A percentile compares a stretch with the other conserved stretches of the same genome.
Evolutionary conservation across 2,113 vertebrate genomes (phyloP).

Genomic region (Talpa occidentalis): DNA sequence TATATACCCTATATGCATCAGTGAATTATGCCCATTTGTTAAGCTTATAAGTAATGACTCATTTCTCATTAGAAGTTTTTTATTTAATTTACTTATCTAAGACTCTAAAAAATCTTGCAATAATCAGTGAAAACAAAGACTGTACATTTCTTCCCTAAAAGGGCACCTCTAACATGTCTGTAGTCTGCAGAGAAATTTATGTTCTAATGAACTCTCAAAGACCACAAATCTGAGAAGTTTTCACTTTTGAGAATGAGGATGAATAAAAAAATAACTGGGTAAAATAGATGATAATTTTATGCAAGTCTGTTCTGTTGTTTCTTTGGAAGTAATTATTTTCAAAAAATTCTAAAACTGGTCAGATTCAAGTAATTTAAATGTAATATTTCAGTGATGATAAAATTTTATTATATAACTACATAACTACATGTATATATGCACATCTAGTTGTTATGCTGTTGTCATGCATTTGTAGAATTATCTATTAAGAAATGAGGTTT

Average conservation of each 20-base stretch:
- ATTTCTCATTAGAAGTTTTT: not conserved
- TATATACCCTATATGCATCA: not conserved
- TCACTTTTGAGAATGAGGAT: not conserved
- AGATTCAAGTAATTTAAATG: not conserved
- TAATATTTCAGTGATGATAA: not conserved
- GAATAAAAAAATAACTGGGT: not conserved
- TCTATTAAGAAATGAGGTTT: not conserved
- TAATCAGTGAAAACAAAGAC: not conserved
- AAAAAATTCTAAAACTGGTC: not conserved
- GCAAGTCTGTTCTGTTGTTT: not conserved
- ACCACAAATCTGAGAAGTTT: not conserved
- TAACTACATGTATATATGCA: too few species aligned
- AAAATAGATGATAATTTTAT: not conserved
- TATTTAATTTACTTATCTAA: not conserved
- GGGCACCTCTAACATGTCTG: not conserved
- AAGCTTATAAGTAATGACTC: not conserved
- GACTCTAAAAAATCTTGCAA: not conserved
- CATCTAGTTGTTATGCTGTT: not conserved
- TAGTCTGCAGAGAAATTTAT: not conserved
- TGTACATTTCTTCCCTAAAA: not conserved
- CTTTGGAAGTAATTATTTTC: not conserved
- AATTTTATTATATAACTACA: not conserved
- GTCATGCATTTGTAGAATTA: not conserved
- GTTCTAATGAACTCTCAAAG: not conserved
- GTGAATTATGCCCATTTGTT: not conserved